Percentiles rank a stretch among this genome's conserved stretches.
phyloP scores from a whole-genome alignment of 2,113 vertebrate species.

The Cromileptes altivelis region DNA sequence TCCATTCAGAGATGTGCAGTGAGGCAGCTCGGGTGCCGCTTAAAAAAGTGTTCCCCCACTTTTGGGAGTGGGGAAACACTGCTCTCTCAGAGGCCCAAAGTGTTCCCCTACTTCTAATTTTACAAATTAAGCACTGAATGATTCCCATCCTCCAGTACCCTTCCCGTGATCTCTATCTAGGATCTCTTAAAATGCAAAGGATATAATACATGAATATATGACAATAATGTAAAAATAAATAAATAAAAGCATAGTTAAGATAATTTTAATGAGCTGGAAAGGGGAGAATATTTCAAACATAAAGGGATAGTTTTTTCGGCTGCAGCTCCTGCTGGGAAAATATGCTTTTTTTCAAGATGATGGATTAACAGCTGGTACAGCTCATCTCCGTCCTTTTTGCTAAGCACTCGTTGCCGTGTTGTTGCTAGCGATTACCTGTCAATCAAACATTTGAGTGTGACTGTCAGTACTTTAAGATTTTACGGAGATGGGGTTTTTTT shows the following conservation, averaged over 20 bases:
- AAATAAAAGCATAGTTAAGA: neutral
- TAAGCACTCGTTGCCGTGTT: slow-evolving; percentile 17
- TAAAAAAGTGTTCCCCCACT: too few relatives aligned
- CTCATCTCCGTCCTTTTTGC: slow-evolving; percentile 48
- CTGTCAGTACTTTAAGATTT: slow-evolving; percentile 1
- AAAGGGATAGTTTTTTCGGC: neutral
- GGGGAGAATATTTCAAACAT: too few relatives aligned
- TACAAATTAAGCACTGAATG: too few relatives aligned
- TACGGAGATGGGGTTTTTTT: slow-evolving; percentile 1
- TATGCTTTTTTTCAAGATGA: slow-evolving; percentile 9
- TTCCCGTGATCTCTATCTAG: too few relatives aligned
- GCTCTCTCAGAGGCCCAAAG: too few relatives aligned
- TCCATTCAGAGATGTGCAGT: too few relatives aligned
- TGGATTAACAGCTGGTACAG: slow-evolving; percentile 45
- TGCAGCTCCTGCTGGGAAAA: slow-evolving; percentile 13
- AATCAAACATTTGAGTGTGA: slow-evolving; percentile 36
- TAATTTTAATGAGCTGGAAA: neutral
- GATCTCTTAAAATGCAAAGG: too few relatives aligned
- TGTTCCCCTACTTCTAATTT: too few relatives aligned
- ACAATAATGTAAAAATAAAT: neutral
- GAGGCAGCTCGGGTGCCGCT: too few relatives aligned
- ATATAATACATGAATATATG: too few relatives aligned
- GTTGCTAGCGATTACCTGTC: slow-evolving; percentile 30
- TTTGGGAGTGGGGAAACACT: too few relatives aligned
- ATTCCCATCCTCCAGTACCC: too few relatives aligned